phyloP scores from a whole-genome alignment of 1,140 invertebrate species.

The Cecropterus lyciades region DNA sequence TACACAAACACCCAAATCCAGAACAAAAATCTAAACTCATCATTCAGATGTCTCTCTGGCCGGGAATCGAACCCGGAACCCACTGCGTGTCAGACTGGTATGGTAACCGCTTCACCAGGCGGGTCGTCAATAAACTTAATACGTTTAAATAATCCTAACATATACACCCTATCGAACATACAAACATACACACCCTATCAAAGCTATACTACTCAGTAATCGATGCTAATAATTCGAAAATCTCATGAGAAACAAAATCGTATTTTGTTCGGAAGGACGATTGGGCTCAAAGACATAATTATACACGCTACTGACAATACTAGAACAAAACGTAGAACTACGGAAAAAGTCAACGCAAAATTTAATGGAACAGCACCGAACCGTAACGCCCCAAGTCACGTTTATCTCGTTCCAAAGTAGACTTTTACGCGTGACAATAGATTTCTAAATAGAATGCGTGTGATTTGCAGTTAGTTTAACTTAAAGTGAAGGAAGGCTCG shows the following conservation, averaged over 20 bases:
- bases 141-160: too few relatives aligned
- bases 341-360: constrained; percentile 45
- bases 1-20: too few relatives aligned
- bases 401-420: not conserved
- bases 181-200: too few relatives aligned
- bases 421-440: not conserved
- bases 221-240: not conserved
- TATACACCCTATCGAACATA: too few relatives aligned
- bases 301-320: constrained; percentile 40
- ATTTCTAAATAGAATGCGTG: not conserved
- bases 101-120: too few relatives aligned
- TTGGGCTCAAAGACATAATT: constrained; percentile 37
- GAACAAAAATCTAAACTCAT: too few relatives aligned
- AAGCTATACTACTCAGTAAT: not conserved
- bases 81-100: too few relatives aligned
- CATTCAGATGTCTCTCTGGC: too few relatives aligned
- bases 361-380: constrained; percentile 35
- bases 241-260: too few relatives aligned
- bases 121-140: too few relatives aligned
- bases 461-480: not conserved
- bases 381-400: not conserved
- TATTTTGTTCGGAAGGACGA: too few relatives aligned
- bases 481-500: constrained; percentile 1
- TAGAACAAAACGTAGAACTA: constrained; percentile 41
- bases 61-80: too few relatives aligned